Evolutionary conservation across 53 echinoderm and acorn worm species (phyloP).

Genomic region (Holothuria scabra): DNA sequence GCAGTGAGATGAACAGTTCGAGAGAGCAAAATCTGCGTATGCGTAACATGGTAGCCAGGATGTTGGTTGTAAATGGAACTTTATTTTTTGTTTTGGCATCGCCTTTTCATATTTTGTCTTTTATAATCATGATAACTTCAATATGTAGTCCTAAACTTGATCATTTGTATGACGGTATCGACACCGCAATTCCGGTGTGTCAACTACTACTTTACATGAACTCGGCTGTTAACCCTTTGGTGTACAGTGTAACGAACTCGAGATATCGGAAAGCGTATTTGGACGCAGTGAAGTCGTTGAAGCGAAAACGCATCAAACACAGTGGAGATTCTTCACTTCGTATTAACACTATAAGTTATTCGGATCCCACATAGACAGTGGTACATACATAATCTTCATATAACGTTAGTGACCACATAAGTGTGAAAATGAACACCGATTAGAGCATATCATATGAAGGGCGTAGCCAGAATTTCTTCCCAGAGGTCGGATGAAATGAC

Average conservation of each 20-base stretch:
- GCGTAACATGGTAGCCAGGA: constrained; percentile 40
- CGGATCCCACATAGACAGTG: no score
- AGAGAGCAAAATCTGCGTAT: constrained; percentile 31
- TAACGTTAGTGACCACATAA: no score
- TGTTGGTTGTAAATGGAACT: constrained; percentile 45
- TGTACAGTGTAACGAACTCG: constrained; percentile 18
- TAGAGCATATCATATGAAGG: no score
- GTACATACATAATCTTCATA: no score
- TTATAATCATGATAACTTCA: constrained; percentile 5
- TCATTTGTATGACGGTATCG: background rate
- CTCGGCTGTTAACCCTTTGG: constrained; percentile 35
- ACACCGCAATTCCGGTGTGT: constrained; percentile 2
- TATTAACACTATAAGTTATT: no score
- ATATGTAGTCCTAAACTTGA: background rate
- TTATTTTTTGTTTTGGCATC: constrained; percentile 30
- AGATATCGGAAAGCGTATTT: constrained; percentile 10
- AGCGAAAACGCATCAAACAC: no score
- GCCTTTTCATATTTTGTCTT: constrained; percentile 32
- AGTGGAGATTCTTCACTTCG: no score
- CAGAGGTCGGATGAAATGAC: no score
- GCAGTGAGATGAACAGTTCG: constrained; percentile 49
- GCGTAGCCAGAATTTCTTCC: no score
- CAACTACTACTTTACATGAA: constrained; percentile 39
- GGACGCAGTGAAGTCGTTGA: background rate
- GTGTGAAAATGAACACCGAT: no score